These are phyloP conservation scores for Pachydiplax longipennis DNA, from an alignment of 2,888 invertebrate genomes.

Conservation along the genomic window DNA sequence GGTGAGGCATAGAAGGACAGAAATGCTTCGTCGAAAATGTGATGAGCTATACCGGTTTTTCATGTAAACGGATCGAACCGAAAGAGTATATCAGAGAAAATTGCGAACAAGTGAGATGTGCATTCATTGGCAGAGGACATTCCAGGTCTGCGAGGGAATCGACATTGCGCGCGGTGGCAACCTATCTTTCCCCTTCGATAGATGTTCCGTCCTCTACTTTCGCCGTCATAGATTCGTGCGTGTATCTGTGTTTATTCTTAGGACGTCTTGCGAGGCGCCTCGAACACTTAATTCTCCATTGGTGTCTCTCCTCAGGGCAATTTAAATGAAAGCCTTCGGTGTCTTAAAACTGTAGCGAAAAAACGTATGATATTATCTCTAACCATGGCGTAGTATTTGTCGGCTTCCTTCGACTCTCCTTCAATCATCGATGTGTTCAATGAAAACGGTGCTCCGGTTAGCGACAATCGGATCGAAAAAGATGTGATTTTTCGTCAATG, in stretches of 20 bases:
- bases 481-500: constrained; percentile 35
- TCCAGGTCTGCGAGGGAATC: too few relatives aligned
- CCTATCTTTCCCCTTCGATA: background rate
- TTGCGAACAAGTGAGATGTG: too few relatives aligned
- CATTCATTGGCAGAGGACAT: too few relatives aligned
- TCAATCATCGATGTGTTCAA: constrained; percentile 13
- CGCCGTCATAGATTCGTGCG: background rate
- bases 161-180: background rate
- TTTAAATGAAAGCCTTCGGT: background rate
- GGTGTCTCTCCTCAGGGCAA: background rate
- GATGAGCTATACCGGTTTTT: too few relatives aligned
- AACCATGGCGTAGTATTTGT: background rate
- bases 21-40: too few relatives aligned
- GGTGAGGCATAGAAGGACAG: too few relatives aligned
- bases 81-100: too few relatives aligned
- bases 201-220: background rate
- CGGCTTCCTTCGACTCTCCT: background rate
- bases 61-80: too few relatives aligned
- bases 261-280: background rate
- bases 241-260: background rate
- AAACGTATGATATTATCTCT: background rate
- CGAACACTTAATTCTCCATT: background rate
- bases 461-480: constrained; percentile 20
- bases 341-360: background rate
- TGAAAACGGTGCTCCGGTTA: background rate